Evolutionary conservation across 2,888 invertebrate genomes (phyloP), one percentile per base, ranked within the genome.

Genomic region (Nowickia ferox): DNA sequence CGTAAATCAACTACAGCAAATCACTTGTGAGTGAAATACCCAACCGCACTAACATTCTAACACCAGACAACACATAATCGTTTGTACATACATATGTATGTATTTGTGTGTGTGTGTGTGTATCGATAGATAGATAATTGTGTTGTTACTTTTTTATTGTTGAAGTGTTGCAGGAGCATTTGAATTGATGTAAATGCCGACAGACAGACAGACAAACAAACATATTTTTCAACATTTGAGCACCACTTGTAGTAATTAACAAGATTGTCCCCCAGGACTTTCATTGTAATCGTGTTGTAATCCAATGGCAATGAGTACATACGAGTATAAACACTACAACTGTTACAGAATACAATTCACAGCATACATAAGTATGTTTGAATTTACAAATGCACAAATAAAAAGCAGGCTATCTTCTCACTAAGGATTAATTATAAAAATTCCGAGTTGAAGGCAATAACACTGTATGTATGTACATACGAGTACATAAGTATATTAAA

Each of bases 181-280:
- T 75, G 84, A 84, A 87, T 85, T 84, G 59, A 75, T 87, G 81
- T 68, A 83, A 65, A 81, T 42, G 6, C 30, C 30, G 30, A 30
- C 15, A 55, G 22, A 55, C 11, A 6, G n/a, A 57, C 30, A 57
- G 57, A 61, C 55, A 69, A 72, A 71, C 76, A 66, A 68, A 77
- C 61, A 80, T 42, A 61, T 69, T 75, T 80, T 79, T 57, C 65
- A 65, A 75, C 79, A 77, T 72, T 76, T 79, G 55, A 68, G 85
- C 87, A 88, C 88, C 89, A 89, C 88, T 89, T 88, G 87, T 88
- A 87, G 89, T 89, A 89, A 89, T 89, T 89, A 89, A 89, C 89
- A 89, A 89, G 89, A 88, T 88, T 88, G 89, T 89, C 89, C 89
- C 89, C 72, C 68, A 87, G 89, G 89, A 89, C 88, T 87, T 87